Conservation (phyloP, 2,888 invertebrate species). For the Mimachlamys varia region DNA sequence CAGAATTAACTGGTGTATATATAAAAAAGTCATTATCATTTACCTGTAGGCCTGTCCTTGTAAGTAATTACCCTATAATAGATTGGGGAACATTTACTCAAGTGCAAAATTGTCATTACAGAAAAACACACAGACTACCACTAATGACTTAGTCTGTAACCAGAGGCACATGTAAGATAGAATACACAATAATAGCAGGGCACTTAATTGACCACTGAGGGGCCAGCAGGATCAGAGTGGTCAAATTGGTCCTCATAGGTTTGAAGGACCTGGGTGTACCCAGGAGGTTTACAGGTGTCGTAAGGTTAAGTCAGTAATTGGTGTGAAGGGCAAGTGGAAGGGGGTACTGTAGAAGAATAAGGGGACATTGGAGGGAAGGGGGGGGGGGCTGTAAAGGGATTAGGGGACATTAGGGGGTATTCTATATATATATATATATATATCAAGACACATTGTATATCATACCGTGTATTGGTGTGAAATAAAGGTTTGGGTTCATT, state of each 20-base stretch:
- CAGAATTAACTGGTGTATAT: too few species aligned
- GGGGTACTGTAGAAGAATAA: background rate
- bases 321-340: background rate
- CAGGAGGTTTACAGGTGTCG: background rate
- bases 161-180: background rate
- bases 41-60: too few species aligned
- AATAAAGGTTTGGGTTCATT: too few species aligned
- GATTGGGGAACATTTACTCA: background rate
- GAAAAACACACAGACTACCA: background rate
- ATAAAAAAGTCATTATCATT: too few species aligned
- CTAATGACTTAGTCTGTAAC: background rate
- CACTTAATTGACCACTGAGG: background rate
- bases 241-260: background rate
- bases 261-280: background rate
- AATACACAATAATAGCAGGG: background rate
- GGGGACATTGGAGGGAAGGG: background rate
- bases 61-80: background rate
- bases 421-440: too few species aligned
- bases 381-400: too few species aligned
- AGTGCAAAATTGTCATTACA: background rate
- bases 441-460: too few species aligned
- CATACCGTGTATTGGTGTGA: too few species aligned
- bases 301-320: background rate
- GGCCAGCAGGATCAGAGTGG: background rate
- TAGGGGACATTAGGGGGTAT: too few species aligned